Percentiles rank a stretch among this genome's conserved stretches.
Evolutionary conservation across 2,113 vertebrate species (phyloP).

Genomic region (Myiopsitta monachus): DNA sequence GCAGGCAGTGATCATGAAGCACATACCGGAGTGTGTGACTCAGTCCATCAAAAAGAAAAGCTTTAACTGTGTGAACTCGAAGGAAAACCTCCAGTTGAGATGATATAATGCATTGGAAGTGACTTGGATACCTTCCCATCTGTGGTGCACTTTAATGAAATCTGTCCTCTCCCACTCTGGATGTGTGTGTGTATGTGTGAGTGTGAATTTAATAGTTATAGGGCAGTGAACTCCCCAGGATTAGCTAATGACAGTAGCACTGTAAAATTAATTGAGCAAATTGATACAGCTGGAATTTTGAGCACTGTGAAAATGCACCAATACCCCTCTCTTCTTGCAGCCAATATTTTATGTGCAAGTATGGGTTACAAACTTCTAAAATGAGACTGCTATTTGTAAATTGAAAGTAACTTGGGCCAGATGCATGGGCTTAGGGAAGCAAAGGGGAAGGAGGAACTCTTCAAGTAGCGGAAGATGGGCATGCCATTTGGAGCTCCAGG

Average conservation of each 20-base stretch:
- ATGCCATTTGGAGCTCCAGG: neutral
- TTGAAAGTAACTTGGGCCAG: neutral
- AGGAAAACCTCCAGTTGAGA: neutral
- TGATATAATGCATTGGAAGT: conserved; percentile 19
- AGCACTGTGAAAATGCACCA: conserved; percentile 17
- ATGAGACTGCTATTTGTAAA: conserved; percentile 27
- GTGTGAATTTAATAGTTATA: neutral
- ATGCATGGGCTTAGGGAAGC: neutral
- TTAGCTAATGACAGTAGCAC: conserved; percentile 49
- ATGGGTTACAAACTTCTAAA: neutral
- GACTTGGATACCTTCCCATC: conserved; percentile 43
- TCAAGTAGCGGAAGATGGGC: neutral
- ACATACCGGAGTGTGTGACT: neutral
- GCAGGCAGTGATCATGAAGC: conserved; percentile 5
- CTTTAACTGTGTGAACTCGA: conserved; percentile 31
- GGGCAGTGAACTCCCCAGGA: neutral
- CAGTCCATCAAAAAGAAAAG: conserved; percentile 26
- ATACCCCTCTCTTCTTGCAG: neutral
- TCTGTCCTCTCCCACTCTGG: conserved; percentile 7
- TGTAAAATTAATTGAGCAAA: conserved; percentile 53
- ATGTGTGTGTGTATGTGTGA: neutral
- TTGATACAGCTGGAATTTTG: conserved; percentile 27
- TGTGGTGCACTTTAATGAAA: conserved; percentile 3
- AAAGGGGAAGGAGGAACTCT: neutral
- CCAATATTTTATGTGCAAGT: conserved; percentile 9